Evolutionary conservation across 2,113 vertebrate species (phyloP), one percentile per base, ranked within the genome.

Genomic region (Otocyon megalotis): DNA sequence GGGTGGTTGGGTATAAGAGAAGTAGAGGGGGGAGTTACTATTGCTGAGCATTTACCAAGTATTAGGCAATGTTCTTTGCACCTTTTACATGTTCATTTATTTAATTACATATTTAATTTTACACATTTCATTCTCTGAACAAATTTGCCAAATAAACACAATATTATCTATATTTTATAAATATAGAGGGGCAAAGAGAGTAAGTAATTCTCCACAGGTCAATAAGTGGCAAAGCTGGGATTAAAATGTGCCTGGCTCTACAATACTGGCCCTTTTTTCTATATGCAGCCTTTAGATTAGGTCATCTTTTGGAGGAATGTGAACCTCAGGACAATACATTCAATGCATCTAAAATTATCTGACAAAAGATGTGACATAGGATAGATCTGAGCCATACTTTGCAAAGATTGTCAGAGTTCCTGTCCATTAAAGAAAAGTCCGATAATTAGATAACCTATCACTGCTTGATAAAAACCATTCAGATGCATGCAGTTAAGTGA

Each of bases 341-440:
- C 67, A 89, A 30, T 37, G 30, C 77, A 1, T 82, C 35, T 65
- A 65, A 58, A 90, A 54, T 92, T 37, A 92, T 72, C 62, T 88
- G 35, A 74, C 32, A 83, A 77, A 89, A 90, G 32, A 11, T 86
- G 24, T 94, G 94, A 90, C 60, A 94, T 81, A 72, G 69, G 58
- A 72, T 71, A 24, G 35, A 67, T 60, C 20, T 76, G 63, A 94
- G 63, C 56, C 53, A 28, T 22, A 79, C 53, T 94, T 96, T 88
- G 15, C 86, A 88, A 95, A 92, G 90, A 90, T 28, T 89, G 26
- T 69, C n/a, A 82, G 83, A 67, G 71, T 90, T 92, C 94, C 72
- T 0, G 0, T 22, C 77, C 32, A 15, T 86, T 63, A 7, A 82
- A 91, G 82, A 90, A 63, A 74, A 81, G 62, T 53, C 74, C 24